Percentiles rank a stretch among this genome's conserved stretches.
Conservation (phyloP, 2,888 invertebrate species). For the Craniophora ligustri region DNA sequence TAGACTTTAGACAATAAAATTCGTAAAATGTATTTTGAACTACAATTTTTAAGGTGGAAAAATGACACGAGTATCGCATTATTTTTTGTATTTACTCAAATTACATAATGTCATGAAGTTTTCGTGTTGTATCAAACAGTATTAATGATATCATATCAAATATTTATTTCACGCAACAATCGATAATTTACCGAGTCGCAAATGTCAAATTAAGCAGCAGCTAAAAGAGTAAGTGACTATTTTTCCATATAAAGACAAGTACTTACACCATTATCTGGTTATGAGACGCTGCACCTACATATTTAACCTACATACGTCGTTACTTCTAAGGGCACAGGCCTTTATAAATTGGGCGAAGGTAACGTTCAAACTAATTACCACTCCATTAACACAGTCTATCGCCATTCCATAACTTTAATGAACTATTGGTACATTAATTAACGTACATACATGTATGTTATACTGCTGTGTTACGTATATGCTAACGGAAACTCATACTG, state of each 20-base stretch:
- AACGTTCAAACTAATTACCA: conserved; percentile 28
- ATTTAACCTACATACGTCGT: conserved; percentile 38
- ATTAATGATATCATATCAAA: not conserved
- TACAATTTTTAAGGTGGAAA: too few relatives aligned
- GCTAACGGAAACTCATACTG: not conserved
- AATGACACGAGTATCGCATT: too few relatives aligned
- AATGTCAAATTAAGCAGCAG: not conserved
- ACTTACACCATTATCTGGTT: conserved; percentile 21
- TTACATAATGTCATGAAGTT: too few relatives aligned
- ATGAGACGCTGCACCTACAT: conserved; percentile 28
- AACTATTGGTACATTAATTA: too few relatives aligned
- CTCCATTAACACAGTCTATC: conserved; percentile 2
- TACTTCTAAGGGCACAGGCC: conserved; percentile 29
- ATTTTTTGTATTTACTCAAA: too few relatives aligned
- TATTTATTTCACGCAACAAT: not conserved
- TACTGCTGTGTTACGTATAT: not conserved
- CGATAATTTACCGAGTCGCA: not conserved
- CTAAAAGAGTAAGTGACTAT: conserved; percentile 1
- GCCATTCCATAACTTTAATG: not conserved
- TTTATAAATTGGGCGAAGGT: conserved; percentile 23
- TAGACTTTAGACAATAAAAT: too few relatives aligned
- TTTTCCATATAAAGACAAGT: conserved; percentile 45
- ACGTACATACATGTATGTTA: too few relatives aligned
- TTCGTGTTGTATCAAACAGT: too few relatives aligned
- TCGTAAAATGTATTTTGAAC: too few relatives aligned